Conservation (phyloP, 2,797 vertebrate genomes). For the Okamejei kenojei region DNA sequence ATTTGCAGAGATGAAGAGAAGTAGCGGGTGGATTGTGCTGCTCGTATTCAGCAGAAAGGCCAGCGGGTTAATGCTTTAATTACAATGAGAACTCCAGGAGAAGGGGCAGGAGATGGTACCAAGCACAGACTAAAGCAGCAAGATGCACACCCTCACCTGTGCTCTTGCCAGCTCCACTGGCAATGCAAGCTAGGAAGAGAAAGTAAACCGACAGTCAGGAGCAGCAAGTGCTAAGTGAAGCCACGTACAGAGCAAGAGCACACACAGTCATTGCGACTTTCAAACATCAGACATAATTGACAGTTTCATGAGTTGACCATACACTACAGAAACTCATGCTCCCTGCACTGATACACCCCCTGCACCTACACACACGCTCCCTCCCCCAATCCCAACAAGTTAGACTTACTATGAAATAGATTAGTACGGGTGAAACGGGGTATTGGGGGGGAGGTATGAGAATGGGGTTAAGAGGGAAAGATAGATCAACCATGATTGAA, state of each 20-base stretch:
- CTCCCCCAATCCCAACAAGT: background rate
- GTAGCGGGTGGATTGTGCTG: background rate
- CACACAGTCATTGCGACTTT: background rate
- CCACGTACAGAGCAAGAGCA: background rate
- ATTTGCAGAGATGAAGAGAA: background rate
- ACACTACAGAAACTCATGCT: background rate
- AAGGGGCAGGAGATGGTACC: background rate
- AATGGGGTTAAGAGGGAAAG: too few species aligned
- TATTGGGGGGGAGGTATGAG: too few species aligned
- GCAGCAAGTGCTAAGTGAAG: slow-evolving; percentile 36
- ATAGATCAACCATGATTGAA: too few species aligned
- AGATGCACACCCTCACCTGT: slow-evolving; percentile 69
- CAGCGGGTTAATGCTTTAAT: background rate
- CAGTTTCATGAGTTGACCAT: too few species aligned
- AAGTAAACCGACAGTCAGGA: slow-evolving; percentile 63
- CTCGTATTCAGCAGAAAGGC: background rate
- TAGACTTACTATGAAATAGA: background rate
- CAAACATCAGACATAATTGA: background rate
- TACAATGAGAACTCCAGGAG: background rate
- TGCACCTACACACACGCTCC: background rate
- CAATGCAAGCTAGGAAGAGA: slow-evolving; percentile 69
- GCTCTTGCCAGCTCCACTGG: slow-evolving; percentile 68
- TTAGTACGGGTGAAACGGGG: too few species aligned
- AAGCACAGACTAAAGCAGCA: slow-evolving; percentile 42
- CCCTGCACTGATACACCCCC: background rate